Percentiles rank a stretch among this genome's conserved stretches.
These are phyloP conservation scores for Smittia aterrima DNA, from an alignment of 2,888 invertebrate species.

Conservation along the genomic window DNA sequence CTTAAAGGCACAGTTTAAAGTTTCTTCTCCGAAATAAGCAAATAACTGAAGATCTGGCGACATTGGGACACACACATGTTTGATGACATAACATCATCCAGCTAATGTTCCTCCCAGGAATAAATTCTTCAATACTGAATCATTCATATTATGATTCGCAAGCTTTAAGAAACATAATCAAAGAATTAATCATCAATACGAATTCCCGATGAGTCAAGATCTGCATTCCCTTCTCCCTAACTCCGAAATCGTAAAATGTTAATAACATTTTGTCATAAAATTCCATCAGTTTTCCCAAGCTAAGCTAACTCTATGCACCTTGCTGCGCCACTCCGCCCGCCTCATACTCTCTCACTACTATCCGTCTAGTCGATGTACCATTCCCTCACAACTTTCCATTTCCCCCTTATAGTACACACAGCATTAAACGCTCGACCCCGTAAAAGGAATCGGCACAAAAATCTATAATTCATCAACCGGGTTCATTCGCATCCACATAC, in stretches of 20 bases:
- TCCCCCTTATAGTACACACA: background rate
- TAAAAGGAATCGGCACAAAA: background rate
- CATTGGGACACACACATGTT: background rate
- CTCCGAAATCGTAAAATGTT: background rate
- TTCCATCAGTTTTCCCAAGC: slow-evolving; percentile 16
- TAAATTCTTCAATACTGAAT: background rate
- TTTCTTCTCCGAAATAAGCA: background rate
- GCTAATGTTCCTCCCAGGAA: background rate
- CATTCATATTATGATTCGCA: background rate
- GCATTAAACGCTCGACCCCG: background rate
- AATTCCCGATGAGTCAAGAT: background rate
- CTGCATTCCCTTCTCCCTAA: background rate
- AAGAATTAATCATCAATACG: background rate
- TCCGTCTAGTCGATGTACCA: slow-evolving; percentile 34
- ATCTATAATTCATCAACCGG: background rate
- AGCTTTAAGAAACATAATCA: background rate
- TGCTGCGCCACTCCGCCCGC: background rate
- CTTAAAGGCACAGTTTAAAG: too few relatives aligned
- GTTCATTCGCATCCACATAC: background rate
- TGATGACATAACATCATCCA: slow-evolving; percentile 8
- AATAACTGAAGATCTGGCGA: background rate
- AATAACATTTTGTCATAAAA: slow-evolving; percentile 15
- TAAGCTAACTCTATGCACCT: background rate
- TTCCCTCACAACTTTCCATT: slow-evolving; percentile 1
- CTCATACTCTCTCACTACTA: background rate